Evolutionary conservation across 35 echinoderm and acorn worm species (phyloP), one percentile per base, ranked within the genome.

Genomic region (Ptychodera flava): DNA sequence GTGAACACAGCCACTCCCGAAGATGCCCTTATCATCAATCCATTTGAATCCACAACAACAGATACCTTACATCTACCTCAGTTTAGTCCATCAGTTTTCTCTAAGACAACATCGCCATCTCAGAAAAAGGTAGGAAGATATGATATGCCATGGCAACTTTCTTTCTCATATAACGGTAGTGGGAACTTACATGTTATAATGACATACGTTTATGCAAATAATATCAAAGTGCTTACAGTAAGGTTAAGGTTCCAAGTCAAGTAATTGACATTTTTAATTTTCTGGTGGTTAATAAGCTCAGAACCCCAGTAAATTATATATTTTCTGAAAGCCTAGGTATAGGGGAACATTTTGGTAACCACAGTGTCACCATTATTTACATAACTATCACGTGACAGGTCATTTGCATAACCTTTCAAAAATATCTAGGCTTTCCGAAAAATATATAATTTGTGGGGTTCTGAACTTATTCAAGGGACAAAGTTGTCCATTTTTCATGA

Each of bases 11-110:
- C 35, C 29, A 6, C 22, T 12, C 22, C 45, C 6, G 6, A 64
- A 64, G 45, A 64, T 64, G 6, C 6, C 22, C 6, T 91, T 31
- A 94, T 92, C 16, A 79, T 90, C 64, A 99, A 99, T 84, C 92
- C 96, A 16, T 94, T 99, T 91, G 92, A 94, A 34, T 86, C 91
- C 29, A 93, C 90, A 28, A 99, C 92, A 34, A 78, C 93, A 31
- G 96, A 99, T 82, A 94, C 92, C 38, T 88, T 99, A 29, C 96
- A 99, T 79, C 83, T 99, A 32, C 90, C 96, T 14, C 88, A 90
- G 0, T 99, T 94, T 75, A 99, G 96, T 86, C 96, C 96, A 35
- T 99, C 96, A 29, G 93, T 99, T 1, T 99, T 99, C 82, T 80
- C 88, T 33, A 81, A 78, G 22, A 94, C 36, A 16, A 88, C 90